phyloP scores from a whole-genome alignment of 2,797 vertebrate genomes.

The Hafferia zeledoni region DNA sequence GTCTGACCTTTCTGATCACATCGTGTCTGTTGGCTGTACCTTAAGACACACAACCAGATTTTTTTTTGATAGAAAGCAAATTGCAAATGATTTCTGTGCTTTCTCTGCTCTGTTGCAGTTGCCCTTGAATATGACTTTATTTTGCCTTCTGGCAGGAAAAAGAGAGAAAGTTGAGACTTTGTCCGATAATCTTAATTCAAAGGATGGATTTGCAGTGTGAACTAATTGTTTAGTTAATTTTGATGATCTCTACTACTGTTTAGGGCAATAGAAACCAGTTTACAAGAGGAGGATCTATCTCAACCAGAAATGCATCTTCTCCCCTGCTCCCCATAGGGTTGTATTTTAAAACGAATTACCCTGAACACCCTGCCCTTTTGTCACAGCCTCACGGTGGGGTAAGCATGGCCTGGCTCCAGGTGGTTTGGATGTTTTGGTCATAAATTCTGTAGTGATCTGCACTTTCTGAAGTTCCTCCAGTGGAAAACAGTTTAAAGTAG shows the following conservation, averaged over 20 bases:
- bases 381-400: not conserved
- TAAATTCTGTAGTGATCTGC: not conserved
- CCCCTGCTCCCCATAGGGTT: accelerated
- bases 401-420: not conserved
- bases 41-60: not conserved
- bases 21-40: not conserved
- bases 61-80: accelerated
- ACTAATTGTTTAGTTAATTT: not conserved
- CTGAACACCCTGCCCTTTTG: not conserved
- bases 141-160: not conserved
- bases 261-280: not conserved
- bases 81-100: not conserved
- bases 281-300: not conserved
- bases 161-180: not conserved
- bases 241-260: not conserved
- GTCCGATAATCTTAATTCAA: not conserved
- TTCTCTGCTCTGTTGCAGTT: not conserved
- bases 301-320: not conserved
- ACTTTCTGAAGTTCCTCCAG: not conserved
- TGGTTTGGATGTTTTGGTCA: not conserved
- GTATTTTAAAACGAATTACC: not conserved
- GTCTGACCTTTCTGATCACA: not conserved
- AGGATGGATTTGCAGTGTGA: not conserved
- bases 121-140: not conserved
- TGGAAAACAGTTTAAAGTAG: not conserved